Evolutionary conservation across 2,113 vertebrate genomes (phyloP).

Genomic region (Gymnogyps californianus): DNA sequence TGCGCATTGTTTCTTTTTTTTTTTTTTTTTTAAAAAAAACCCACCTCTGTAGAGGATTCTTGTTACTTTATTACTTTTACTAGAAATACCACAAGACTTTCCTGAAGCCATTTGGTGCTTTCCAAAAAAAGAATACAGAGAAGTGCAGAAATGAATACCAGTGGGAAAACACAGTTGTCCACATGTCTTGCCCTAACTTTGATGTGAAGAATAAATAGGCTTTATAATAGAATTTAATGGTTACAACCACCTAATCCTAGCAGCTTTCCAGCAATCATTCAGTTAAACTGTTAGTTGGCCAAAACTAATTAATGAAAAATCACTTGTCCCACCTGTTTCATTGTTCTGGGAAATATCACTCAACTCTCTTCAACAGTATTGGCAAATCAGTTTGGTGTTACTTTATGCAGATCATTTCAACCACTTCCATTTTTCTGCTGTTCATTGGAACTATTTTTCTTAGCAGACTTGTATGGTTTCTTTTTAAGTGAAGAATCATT

Average conservation of each 20-base stretch:
- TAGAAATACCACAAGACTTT: conserved; percentile 5
- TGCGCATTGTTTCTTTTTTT: fast-evolving
- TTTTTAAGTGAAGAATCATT: background rate
- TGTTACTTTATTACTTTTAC: background rate
- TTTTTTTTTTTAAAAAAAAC: too few relatives aligned
- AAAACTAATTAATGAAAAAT: background rate
- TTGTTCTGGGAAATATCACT: background rate
- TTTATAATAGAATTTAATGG: background rate
- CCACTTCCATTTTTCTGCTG: background rate
- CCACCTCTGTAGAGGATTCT: background rate
- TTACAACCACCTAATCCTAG: background rate
- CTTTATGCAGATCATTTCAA: background rate
- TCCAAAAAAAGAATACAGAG: background rate
- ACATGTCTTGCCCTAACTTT: background rate
- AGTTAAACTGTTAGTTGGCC: background rate
- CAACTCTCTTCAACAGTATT: background rate
- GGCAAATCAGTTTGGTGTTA: background rate
- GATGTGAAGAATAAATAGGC: background rate
- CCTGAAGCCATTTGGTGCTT: background rate
- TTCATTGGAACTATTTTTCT: background rate
- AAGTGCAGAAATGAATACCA: background rate
- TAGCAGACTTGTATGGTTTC: background rate
- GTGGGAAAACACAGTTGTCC: background rate
- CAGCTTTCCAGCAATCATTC: background rate
- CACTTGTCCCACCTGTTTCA: background rate